phyloP scores from a whole-genome alignment of 2,113 vertebrate genomes.

The Leptocoma aspasia region DNA sequence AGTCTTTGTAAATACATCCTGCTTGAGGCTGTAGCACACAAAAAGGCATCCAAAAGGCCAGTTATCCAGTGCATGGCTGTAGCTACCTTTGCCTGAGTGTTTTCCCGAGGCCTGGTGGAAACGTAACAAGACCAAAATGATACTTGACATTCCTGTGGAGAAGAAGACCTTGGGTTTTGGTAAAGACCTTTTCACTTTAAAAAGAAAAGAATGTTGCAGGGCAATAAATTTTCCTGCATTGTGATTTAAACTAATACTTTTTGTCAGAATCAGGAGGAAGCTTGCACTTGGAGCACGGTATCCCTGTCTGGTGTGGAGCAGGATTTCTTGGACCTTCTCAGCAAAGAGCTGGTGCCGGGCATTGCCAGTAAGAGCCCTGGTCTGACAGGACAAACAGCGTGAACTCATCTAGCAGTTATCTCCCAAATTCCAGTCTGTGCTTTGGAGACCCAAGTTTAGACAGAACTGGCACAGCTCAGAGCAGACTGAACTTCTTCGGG shows the following conservation, averaged over 20 bases:
- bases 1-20: not conserved
- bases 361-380: not conserved
- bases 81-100: not conserved
- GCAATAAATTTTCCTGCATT: not conserved
- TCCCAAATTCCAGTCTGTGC: not conserved
- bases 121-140: not conserved
- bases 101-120: not conserved
- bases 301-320: not conserved
- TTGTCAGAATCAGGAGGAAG: not conserved
- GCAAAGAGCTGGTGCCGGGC: not conserved
- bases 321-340: not conserved
- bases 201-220: fast-evolving
- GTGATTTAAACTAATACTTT: not conserved
- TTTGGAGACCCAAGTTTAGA: not conserved
- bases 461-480: not conserved
- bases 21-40: not conserved
- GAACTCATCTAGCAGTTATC: not conserved
- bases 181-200: not conserved
- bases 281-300: fast-evolving
- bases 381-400: not conserved
- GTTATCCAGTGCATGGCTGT: not conserved
- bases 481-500: not conserved
- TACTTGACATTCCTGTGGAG: not conserved
- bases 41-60: not conserved
- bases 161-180: not conserved